A percentile compares a stretch with the other conserved stretches of the same genome.
phyloP scores from a whole-genome alignment of 92 coral and sea anemone species.

The Porites evermanni region DNA sequence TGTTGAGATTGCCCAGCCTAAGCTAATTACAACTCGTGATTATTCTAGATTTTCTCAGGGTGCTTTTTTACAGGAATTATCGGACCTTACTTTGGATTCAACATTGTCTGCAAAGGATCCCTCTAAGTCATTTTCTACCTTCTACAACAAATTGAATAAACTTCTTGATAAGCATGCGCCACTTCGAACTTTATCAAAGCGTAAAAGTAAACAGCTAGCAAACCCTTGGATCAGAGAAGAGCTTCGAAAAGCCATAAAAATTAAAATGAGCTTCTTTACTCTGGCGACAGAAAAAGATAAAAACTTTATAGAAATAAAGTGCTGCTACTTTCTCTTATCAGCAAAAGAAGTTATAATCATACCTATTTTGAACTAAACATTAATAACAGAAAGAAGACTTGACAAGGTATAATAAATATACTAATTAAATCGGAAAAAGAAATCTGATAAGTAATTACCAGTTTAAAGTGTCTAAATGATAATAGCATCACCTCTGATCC shows the following conservation, averaged over 20 bases:
- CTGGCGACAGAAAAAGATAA: not conserved
- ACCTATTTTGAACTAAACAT: not conserved
- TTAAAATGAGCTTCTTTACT: conserved; percentile 6
- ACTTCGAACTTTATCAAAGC: conserved; percentile 4
- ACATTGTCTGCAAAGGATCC: not conserved
- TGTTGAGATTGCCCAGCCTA: not conserved
- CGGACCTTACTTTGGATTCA: not conserved
- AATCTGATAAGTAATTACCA: not conserved
- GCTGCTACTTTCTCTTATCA: not conserved
- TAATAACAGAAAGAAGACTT: not conserved
- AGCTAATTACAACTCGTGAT: not conserved
- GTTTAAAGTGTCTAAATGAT: not conserved
- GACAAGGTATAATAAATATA: no score
- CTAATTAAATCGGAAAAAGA: no score
- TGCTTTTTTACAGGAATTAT: not conserved
- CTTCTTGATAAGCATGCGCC: not conserved
- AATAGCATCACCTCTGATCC: conserved; percentile 1
- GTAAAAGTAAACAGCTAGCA: not conserved
- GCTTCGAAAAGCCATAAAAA: not conserved
- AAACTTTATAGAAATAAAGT: conserved; percentile 11
- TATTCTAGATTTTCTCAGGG: not conserved
- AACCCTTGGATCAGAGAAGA: not conserved
- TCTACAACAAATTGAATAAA: not conserved
- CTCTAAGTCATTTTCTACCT: not conserved
- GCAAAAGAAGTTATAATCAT: not conserved